phyloP scores from a whole-genome alignment of 2,888 invertebrate genomes.

The Drosophila neonasuta region DNA sequence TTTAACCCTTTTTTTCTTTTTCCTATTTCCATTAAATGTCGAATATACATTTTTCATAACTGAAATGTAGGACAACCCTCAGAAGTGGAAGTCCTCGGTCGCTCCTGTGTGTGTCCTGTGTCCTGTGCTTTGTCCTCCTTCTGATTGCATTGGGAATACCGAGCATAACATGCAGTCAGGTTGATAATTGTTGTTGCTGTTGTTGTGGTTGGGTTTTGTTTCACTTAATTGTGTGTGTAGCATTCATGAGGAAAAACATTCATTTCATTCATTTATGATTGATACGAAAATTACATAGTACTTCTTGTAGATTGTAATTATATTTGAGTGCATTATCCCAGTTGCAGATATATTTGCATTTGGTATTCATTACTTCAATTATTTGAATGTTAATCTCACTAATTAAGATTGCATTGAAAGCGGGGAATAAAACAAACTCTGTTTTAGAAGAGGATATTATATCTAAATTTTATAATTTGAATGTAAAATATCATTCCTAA shows the following conservation, averaged over 20 bases:
- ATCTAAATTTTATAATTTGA: too few species aligned
- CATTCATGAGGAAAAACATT: neutral
- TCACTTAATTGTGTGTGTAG: conserved; percentile 3
- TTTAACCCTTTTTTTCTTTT: conserved; percentile 11
- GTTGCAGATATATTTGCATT: neutral
- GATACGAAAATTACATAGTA: neutral
- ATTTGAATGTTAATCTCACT: neutral
- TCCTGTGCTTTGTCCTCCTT: neutral
- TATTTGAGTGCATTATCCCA: conserved; percentile 8
- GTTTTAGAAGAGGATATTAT: neutral
- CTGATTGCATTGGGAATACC: conserved; percentile 11
- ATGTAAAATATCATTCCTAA: too few species aligned
- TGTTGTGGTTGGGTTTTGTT: conserved; percentile 1
- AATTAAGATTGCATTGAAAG: neutral
- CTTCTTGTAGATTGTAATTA: neutral
- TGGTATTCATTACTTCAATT: neutral
- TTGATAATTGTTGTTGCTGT: conserved; percentile 17
- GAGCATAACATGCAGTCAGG: conserved; percentile 7
- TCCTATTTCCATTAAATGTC: conserved; percentile 34
- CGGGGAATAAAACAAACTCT: neutral
- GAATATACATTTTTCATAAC: conserved; percentile 35
- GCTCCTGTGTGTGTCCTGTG: neutral
- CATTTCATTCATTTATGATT: conserved; percentile 9
- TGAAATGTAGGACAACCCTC: conserved; percentile 38
- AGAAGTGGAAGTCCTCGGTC: neutral